Evolutionary conservation across 2,888 invertebrate genomes (phyloP).

Genomic region (Gisinianus flammeolus): DNA sequence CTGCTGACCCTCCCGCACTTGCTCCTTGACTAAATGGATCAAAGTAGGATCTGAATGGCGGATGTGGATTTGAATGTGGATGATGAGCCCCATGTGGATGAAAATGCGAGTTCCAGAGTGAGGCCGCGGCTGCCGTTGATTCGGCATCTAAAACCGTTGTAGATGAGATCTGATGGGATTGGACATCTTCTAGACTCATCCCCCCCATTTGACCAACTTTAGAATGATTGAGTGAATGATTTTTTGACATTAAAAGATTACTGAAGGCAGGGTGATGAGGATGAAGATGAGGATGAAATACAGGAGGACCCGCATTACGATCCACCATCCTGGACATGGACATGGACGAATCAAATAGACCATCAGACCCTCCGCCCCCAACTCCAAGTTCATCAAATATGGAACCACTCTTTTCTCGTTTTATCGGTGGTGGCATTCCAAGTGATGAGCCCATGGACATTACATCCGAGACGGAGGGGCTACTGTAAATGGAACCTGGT

Average conservation of each 20-base stretch:
- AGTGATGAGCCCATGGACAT: neutral
- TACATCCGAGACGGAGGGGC: neutral
- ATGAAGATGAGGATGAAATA: constrained; percentile 21
- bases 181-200: constrained; percentile 41
- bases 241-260: constrained; percentile 35
- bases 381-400: constrained; percentile 42
- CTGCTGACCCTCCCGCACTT: constrained; percentile 13
- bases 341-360: too few relatives aligned
- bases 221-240: constrained; percentile 21
- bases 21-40: constrained; percentile 39
- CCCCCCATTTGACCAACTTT: neutral
- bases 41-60: constrained; percentile 50
- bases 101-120: constrained; percentile 42
- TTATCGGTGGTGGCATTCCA: constrained; percentile 43
- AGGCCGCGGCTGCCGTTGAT: constrained; percentile 23
- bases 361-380: too few relatives aligned
- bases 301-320: constrained; percentile 33
- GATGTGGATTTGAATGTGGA: constrained; percentile 30
- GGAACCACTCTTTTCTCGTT: constrained; percentile 51
- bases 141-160: constrained; percentile 41
- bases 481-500: constrained; percentile 22
- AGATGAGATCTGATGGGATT: constrained; percentile 45
- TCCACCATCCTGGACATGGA: constrained; percentile 18
- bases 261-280: constrained; percentile 34
- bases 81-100: constrained; percentile 24